Conservation (phyloP, 2,797 vertebrate species). For the Rhynchotus rufescens region DNA sequence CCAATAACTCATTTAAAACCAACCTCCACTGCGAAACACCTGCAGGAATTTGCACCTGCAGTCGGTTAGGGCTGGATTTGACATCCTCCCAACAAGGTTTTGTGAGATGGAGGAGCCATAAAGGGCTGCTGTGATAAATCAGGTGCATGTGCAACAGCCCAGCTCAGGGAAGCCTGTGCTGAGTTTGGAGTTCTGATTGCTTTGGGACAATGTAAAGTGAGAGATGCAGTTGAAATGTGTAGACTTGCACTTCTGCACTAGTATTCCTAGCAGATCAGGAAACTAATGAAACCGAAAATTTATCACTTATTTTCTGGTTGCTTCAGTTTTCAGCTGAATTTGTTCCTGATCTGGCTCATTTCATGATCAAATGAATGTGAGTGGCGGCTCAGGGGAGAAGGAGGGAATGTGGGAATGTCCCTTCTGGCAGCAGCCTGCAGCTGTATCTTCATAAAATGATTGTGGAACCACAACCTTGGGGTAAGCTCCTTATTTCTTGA, state of each 20-base stretch:
- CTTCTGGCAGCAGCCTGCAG: not conserved
- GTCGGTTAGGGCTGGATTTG: rapidly evolving
- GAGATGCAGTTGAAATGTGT: not conserved
- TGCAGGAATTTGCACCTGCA: not conserved
- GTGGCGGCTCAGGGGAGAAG: not conserved
- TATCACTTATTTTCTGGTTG: slow-evolving; percentile 42
- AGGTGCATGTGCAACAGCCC: not conserved
- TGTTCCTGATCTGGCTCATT: slow-evolving; percentile 41
- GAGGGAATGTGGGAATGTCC: rapidly evolving
- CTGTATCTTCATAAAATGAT: not conserved
- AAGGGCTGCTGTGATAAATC: not conserved
- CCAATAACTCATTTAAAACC: not conserved
- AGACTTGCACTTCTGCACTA: not conserved
- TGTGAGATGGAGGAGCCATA: rapidly evolving
- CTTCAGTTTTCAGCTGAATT: slow-evolving; percentile 58
- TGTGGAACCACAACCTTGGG: not conserved
- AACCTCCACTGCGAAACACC: not conserved
- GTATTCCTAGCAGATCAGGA: slow-evolving; percentile 1
- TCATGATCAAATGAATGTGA: not conserved
- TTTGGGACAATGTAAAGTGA: not conserved
- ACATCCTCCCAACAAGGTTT: not conserved
- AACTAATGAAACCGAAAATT: slow-evolving; percentile 51
- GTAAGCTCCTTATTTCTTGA: not conserved
- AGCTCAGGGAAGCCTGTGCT: not conserved
- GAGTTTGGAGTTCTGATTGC: not conserved